Percentiles rank a stretch among this genome's conserved stretches.
phyloP scores from a whole-genome alignment of 2,888 invertebrate genomes.

The Alsophila aescularia region DNA sequence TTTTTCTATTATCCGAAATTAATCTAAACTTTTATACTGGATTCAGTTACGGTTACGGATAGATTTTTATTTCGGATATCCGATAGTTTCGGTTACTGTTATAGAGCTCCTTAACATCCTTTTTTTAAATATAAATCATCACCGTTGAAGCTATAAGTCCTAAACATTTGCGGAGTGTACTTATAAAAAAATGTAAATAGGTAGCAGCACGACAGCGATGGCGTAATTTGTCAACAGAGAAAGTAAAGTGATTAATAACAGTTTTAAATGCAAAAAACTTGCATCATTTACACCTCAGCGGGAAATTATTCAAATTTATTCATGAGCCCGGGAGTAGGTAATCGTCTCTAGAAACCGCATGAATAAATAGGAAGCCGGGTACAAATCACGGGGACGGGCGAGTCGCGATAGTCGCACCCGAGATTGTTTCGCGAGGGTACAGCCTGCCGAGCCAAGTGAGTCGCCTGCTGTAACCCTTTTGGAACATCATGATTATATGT shows the following conservation, averaged over 20 bases:
- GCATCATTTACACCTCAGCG: conserved; percentile 79
- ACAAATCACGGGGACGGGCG: conserved; percentile 69
- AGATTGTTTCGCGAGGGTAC: conserved; percentile 43
- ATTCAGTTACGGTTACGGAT: too few species aligned
- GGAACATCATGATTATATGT: neutral
- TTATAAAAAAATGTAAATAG: conserved; percentile 17
- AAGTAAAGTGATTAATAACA: conserved; percentile 72
- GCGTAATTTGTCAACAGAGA: conserved; percentile 61
- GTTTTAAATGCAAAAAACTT: conserved; percentile 80
- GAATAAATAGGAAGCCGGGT: conserved; percentile 77
- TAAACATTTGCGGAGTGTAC: neutral
- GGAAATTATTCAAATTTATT: conserved; percentile 80
- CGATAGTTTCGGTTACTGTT: too few species aligned
- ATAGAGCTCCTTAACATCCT: too few species aligned
- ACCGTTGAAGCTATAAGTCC: neutral
- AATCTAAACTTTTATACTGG: too few species aligned
- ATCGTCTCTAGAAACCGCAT: conserved; percentile 76
- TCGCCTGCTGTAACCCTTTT: conserved; percentile 11
- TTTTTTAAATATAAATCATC: conserved; percentile 19
- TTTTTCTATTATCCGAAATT: too few species aligned
- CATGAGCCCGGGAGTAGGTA: conserved; percentile 76
- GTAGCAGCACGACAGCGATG: conserved; percentile 34
- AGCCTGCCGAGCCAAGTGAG: conserved; percentile 8
- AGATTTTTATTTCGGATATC: too few species aligned
- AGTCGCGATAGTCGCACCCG: conserved; percentile 43